Evolutionary conservation across 2,888 invertebrate species (phyloP).

Genomic region (Drosophila barbarae): DNA sequence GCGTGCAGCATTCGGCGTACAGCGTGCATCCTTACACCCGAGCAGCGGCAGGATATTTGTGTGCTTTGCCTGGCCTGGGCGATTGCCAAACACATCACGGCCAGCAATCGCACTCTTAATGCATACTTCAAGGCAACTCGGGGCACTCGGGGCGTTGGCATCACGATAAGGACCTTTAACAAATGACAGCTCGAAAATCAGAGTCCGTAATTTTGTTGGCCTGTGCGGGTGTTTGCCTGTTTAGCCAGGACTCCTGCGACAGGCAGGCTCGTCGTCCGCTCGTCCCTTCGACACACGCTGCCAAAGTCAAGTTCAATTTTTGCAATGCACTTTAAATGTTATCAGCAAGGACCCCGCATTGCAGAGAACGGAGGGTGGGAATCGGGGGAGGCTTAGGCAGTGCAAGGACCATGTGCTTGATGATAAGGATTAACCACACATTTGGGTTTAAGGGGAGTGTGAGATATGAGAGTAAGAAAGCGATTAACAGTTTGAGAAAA

Average conservation of each 20-base stretch:
- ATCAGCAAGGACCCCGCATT: slow-evolving; percentile 32
- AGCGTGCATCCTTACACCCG: slow-evolving; percentile 42
- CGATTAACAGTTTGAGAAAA: slow-evolving; percentile 12
- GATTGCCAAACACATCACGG: slow-evolving; percentile 63
- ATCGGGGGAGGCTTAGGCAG: slow-evolving; percentile 4
- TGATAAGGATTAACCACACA: slow-evolving; percentile 38
- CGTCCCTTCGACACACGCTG: slow-evolving; percentile 29
- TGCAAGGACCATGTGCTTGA: slow-evolving; percentile 10
- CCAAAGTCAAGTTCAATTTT: slow-evolving; percentile 62
- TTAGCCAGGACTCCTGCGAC: slow-evolving; percentile 13
- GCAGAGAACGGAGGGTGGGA: slow-evolving; percentile 5
- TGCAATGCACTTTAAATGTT: slow-evolving; percentile 50
- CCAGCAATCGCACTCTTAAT: slow-evolving; percentile 62
- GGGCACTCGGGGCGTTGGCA: slow-evolving; percentile 62
- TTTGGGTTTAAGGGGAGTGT: slow-evolving; percentile 2
- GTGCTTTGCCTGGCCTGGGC: slow-evolving; percentile 53
- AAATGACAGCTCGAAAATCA: slow-evolving; percentile 47
- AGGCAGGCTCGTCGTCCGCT: slow-evolving; percentile 37
- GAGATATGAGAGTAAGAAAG: background rate
- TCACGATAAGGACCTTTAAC: slow-evolving; percentile 58
- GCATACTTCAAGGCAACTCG: slow-evolving; percentile 61
- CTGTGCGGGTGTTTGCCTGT: slow-evolving; percentile 22
- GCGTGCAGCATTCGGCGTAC: slow-evolving; percentile 40
- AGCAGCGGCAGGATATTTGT: slow-evolving; percentile 65
- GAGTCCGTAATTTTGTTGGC: slow-evolving; percentile 22